Evolutionary conservation across 2,797 vertebrate genomes (phyloP).

Genomic region (Mormyrus hasselquistii): DNA sequence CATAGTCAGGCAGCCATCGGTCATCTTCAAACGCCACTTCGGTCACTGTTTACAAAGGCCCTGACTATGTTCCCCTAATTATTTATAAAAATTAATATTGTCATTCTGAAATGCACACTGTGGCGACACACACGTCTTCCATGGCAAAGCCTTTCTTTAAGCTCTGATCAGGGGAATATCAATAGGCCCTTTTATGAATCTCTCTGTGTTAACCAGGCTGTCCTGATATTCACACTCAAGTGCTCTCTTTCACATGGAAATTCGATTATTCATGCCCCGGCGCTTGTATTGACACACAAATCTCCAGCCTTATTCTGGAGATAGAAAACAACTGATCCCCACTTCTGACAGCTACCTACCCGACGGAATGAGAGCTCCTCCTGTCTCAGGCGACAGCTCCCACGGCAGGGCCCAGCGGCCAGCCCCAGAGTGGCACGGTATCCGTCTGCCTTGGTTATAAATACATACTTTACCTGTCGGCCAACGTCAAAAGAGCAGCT

Average conservation of each 20-base stretch:
- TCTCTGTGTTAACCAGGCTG: conserved; percentile 39
- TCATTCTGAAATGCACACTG: conserved; percentile 11
- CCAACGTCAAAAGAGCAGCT: not conserved
- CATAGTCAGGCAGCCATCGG: not conserved
- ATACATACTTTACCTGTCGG: not conserved
- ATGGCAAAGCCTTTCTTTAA: not conserved
- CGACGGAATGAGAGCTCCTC: not conserved
- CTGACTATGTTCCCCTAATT: not conserved
- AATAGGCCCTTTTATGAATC: not conserved
- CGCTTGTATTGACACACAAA: conserved; percentile 40
- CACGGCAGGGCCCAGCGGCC: not conserved
- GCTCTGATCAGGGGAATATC: not conserved
- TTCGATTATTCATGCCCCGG: conserved; percentile 59
- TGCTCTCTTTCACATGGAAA: conserved; percentile 66
- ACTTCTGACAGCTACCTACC: not conserved
- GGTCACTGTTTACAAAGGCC: not conserved
- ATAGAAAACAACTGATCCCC: conserved; percentile 41
- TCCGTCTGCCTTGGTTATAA: not conserved
- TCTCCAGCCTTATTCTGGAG: conserved; percentile 35
- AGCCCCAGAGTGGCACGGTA: not conserved
- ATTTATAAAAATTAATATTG: not conserved
- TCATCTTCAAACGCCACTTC: not conserved
- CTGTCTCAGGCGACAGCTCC: not conserved
- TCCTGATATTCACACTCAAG: conserved; percentile 53
- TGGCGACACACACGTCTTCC: not conserved